Percentiles rank a stretch among this genome's conserved stretches.
Conservation (phyloP, 2,888 invertebrate genomes). For the Apotomis capreana region DNA sequence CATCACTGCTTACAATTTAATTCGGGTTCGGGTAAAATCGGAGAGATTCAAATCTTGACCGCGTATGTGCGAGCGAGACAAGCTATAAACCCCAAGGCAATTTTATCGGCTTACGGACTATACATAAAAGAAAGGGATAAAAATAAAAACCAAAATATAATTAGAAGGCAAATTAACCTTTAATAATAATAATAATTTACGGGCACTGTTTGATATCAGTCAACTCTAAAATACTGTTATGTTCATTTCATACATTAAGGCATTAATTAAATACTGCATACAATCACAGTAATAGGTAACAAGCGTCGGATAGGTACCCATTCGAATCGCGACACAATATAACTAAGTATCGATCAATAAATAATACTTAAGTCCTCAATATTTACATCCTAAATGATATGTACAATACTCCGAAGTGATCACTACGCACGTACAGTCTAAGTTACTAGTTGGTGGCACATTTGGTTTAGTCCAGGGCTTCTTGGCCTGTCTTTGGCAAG, state of each 20-base stretch:
- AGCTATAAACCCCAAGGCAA: too few species aligned
- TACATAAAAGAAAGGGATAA: not conserved
- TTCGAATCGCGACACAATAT: constrained; percentile 48
- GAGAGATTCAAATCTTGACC: too few species aligned
- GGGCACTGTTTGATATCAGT: constrained; percentile 79
- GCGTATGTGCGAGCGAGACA: too few species aligned
- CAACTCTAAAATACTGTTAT: constrained; percentile 80
- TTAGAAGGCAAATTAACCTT: constrained; percentile 69
- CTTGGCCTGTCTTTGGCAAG: constrained; percentile 89
- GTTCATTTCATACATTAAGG: constrained; percentile 67
- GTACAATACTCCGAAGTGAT: constrained; percentile 67
- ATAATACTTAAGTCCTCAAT: constrained; percentile 74
- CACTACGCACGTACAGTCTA: constrained; percentile 61
- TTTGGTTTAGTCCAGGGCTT: constrained; percentile 85
- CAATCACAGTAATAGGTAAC: constrained; percentile 69
- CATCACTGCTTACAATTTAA: too few species aligned
- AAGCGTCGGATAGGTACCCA: constrained; percentile 50
- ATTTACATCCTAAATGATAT: constrained; percentile 78
- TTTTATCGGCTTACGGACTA: too few species aligned
- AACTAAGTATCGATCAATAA: constrained; percentile 56
- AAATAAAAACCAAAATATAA: constrained; percentile 57
- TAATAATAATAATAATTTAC: constrained; percentile 80
- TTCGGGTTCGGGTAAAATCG: too few species aligned
- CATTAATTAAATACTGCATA: constrained; percentile 65
- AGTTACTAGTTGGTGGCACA: constrained; percentile 66